These are phyloP conservation scores for Psilopogon haemacephalus DNA, from an alignment of 2,113 vertebrate genomes.

Conservation along the genomic window DNA sequence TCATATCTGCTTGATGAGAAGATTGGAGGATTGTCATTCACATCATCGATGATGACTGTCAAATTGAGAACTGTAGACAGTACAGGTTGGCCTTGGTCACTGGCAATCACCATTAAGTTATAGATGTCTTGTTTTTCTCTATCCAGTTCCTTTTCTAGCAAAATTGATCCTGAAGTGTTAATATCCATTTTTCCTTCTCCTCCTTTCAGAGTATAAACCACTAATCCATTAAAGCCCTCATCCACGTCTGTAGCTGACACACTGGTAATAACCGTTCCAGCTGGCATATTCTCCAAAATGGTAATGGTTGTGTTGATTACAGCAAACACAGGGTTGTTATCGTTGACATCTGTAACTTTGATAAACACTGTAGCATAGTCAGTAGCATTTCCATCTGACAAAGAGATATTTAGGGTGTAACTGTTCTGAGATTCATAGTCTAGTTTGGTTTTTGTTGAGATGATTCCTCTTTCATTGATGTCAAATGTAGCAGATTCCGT, in stretches of 20 bases:
- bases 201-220: conserved; percentile 73
- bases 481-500: conserved; percentile 63
- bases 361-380: conserved; percentile 69
- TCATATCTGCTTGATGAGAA: conserved; percentile 61
- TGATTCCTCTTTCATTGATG: conserved; percentile 55
- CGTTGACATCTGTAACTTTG: conserved; percentile 76
- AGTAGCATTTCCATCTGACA: conserved; percentile 65
- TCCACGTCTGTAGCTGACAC: conserved; percentile 69
- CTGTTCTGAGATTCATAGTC: conserved; percentile 70
- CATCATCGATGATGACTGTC: conserved; percentile 50
- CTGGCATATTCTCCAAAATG: conserved; percentile 27
- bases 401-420: conserved; percentile 70
- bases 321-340: conserved; percentile 75
- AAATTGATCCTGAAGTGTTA: conserved; percentile 67
- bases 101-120: conserved; percentile 72
- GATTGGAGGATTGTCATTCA: conserved; percentile 75
- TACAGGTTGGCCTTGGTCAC: conserved; percentile 75
- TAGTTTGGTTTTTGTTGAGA: conserved; percentile 67
- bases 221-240: conserved; percentile 73
- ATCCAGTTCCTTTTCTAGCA: conserved; percentile 66
- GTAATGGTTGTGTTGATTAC: background rate
- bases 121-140: conserved; percentile 71
- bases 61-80: conserved; percentile 51
- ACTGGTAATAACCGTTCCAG: background rate
- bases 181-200: conserved; percentile 73